Evolutionary conservation across 2,888 invertebrate species (phyloP).

Genomic region (Drosophila bunnanda): DNA sequence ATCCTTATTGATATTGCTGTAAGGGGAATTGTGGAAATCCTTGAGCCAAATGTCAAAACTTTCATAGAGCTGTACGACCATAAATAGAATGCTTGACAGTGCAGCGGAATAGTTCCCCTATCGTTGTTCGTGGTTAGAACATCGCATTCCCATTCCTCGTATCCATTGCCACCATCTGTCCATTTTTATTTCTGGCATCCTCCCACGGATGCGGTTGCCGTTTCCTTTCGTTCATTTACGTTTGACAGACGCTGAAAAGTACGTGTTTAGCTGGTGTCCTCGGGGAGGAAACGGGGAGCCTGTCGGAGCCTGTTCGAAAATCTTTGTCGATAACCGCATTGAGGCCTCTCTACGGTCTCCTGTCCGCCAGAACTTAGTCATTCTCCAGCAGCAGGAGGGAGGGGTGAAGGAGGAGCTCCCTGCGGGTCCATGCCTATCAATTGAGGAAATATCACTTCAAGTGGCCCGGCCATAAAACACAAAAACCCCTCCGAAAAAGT

Average conservation of each 20-base stretch:
- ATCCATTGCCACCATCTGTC: slow-evolving; percentile 12
- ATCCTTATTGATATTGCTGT: background rate
- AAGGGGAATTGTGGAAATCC: background rate
- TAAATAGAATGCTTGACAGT: slow-evolving; percentile 27
- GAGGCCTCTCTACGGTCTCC: slow-evolving; percentile 10
- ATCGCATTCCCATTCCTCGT: background rate
- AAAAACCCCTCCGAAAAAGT: slow-evolving; percentile 36
- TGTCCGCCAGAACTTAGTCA: slow-evolving; percentile 21
- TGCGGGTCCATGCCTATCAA: slow-evolving; percentile 51
- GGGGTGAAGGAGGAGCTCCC: background rate
- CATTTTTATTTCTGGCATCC: slow-evolving; percentile 21
- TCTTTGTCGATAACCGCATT: slow-evolving; percentile 44
- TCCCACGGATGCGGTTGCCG: slow-evolving; percentile 27
- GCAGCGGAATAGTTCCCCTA: slow-evolving; percentile 2
- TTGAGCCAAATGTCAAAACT: slow-evolving; percentile 29
- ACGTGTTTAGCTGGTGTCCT: slow-evolving; percentile 61
- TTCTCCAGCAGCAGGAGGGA: background rate
- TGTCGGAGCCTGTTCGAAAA: slow-evolving; percentile 24
- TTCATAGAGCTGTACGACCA: slow-evolving; percentile 9
- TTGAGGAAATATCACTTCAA: slow-evolving; percentile 66
- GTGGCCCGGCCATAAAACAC: slow-evolving; percentile 61
- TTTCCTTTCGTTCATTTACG: slow-evolving; percentile 44
- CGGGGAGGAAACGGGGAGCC: background rate
- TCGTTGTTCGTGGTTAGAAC: background rate
- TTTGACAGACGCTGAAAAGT: slow-evolving; percentile 64